Conservation (phyloP, 2,797 vertebrate species). For the Taenioides sp. region DNA sequence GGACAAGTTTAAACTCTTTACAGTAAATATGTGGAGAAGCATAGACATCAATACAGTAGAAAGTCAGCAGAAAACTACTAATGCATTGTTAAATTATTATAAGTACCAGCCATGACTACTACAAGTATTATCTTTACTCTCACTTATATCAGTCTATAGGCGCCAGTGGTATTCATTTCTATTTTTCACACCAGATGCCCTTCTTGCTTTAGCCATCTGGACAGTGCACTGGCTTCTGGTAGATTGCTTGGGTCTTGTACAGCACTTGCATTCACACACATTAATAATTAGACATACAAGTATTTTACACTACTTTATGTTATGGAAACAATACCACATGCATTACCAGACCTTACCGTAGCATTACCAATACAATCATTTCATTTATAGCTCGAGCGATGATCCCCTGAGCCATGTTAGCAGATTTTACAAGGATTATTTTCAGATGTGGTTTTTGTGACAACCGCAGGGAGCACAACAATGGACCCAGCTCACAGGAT, state of each 20-base stretch:
- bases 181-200: neutral
- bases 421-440: conserved; percentile 32
- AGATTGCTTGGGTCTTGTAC: neutral
- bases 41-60: neutral
- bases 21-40: no score
- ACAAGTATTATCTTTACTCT: neutral
- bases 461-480: conserved; percentile 32
- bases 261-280: neutral
- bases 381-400: conserved; percentile 15
- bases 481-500: conserved; percentile 35
- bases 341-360: conserved; percentile 6
- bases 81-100: no score
- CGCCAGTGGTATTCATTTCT: neutral
- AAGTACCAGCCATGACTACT: neutral
- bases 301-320: conserved; percentile 9
- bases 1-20: no score
- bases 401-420: conserved; percentile 26
- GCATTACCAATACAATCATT: conserved; percentile 20
- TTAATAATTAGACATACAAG: conserved; percentile 21
- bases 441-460: conserved; percentile 44
- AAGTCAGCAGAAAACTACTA: neutral
- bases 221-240: neutral
- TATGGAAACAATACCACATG: conserved; percentile 15
- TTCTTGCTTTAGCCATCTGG: neutral
- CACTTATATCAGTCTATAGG: no score